Conservation (phyloP, 2,113 vertebrate species). For the Brienomyrus brachyistius region DNA sequence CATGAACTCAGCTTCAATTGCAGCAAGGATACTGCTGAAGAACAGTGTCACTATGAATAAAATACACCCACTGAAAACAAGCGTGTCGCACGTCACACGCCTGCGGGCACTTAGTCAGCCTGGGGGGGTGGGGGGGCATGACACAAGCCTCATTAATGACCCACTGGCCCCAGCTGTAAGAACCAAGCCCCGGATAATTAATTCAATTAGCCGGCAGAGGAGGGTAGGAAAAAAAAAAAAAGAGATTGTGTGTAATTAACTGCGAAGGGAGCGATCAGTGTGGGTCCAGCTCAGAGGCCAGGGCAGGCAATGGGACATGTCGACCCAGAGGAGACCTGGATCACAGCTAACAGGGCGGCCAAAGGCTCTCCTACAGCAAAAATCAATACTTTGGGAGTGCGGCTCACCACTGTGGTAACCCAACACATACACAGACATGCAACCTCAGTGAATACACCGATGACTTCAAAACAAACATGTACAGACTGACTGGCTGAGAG, state of each 20-base stretch:
- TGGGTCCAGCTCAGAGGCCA: constrained; percentile 66
- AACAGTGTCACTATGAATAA: background rate
- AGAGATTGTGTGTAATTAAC: constrained; percentile 78
- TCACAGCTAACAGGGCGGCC: background rate
- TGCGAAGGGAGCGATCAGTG: constrained; percentile 75
- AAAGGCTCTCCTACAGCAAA: background rate
- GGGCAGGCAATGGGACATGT: constrained; percentile 64
- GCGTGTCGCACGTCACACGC: background rate
- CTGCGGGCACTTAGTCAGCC: background rate
- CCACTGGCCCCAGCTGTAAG: constrained; percentile 75
- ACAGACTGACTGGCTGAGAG: background rate
- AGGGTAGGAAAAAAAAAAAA: constrained; percentile 66
- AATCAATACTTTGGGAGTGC: background rate
- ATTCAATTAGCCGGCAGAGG: constrained; percentile 83
- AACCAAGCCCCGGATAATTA: constrained; percentile 79
- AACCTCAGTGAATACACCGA: too few species aligned
- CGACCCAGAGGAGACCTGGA: constrained; percentile 64
- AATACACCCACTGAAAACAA: constrained; percentile 5
- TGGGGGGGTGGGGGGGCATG: constrained; percentile 46
- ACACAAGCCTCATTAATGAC: constrained; percentile 73
- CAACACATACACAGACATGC: background rate
- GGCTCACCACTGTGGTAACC: background rate
- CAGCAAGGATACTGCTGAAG: constrained; percentile 2
- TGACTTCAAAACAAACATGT: too few species aligned
- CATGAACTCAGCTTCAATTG: background rate